Evolutionary conservation across 1,140 invertebrate species (phyloP), one percentile per base, ranked within the genome.

Genomic region (Drosophila virilis): DNA sequence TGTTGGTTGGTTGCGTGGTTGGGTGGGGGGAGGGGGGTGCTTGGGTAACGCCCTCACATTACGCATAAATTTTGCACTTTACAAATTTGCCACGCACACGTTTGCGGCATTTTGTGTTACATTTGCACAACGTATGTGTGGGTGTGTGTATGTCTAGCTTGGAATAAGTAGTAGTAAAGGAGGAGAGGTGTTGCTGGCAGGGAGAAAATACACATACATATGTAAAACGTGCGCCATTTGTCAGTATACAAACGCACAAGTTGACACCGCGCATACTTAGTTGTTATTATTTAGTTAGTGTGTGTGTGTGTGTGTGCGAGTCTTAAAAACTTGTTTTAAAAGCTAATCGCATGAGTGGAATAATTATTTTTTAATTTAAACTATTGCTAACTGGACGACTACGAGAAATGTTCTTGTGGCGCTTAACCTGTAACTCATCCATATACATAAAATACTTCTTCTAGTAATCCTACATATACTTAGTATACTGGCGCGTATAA

Each of bases 41-140:
- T 74, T 65, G 65, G 73, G 78, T 82, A 75, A 82, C 83, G 79
- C 83, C 83, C 83, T 70, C 68, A 89, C 84, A 89, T 88, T 88
- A 88, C 84, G 84, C 84, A 88, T 88, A 88, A 89, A 88, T 89
- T 88, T 88, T 88, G 84, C 80, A 89, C 84, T 88, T 88, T 89
- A 88, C 84, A 88, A 88, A 88, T 88, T 88, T 88, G 77, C 84
- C 83, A 89, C 84, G 83, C 83, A 83, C 83, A 88, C 83, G 83
- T 89, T 84, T 89, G 83, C 74, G 83, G 84, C 83, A 84, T 89
- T 88, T 89, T 89, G 77, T 84, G 78, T 84, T 78, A 89, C 77
- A 89, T 80, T 80, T 89, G 72, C 84, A 80, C 72, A 79, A 66
- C 37, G 50, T 40, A 38, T 37, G 35, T 46, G 48, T 28, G 33